Base-by-base conservation (phyloP, 2,797 vertebrate genomes). In the Leuciscus waleckii region DNA sequence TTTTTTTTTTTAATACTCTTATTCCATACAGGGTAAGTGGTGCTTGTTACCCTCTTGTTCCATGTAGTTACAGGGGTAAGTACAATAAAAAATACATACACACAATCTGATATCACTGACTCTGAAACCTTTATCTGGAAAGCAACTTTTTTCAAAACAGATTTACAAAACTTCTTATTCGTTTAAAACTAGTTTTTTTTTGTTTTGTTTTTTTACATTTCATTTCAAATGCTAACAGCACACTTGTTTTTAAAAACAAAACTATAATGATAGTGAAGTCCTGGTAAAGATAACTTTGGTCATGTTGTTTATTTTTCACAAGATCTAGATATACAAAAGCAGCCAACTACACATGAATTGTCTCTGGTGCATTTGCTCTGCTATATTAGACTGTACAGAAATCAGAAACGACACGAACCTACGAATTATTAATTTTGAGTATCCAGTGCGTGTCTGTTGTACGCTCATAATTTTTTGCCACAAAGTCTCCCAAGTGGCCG, bases 341-440 rank as follows among this genome's bases (percentile, higher is more conserved):
- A 56, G 29, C 16, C 6, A 83, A 4, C 71, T 63, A 11, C 51
- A 63, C 21, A 67, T 26, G 29, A 13, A 46, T 49, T 37, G n/a
- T 46, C 46, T 41, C 7, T 67, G 21, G 49, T 51, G 51, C 51
- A 49, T 54, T 65, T 41, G 19, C 23, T 84, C 14, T 70, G 54
- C 14, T 46, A 78, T 29, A 13, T n/a, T 43, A 85, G 58, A 78
- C 7, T 32, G 49, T 46, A 26, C 61, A 29, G 61, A 80, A 74
- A 83, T 68, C 21, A 75, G 23, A 75, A 77, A 70, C 65, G 32
- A 56, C 74, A 71, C 29, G 43, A 85, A 85, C 7, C 11, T 19
- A 70, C 9, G 4, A 58, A 78, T 79, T 37, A 84, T 61, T 71
- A 7, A 32, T 63, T 49, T 35, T 26, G 41, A 65, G 54, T 49